phyloP scores from a whole-genome alignment of 2,888 invertebrate species.

The Hedychridium roseum region DNA sequence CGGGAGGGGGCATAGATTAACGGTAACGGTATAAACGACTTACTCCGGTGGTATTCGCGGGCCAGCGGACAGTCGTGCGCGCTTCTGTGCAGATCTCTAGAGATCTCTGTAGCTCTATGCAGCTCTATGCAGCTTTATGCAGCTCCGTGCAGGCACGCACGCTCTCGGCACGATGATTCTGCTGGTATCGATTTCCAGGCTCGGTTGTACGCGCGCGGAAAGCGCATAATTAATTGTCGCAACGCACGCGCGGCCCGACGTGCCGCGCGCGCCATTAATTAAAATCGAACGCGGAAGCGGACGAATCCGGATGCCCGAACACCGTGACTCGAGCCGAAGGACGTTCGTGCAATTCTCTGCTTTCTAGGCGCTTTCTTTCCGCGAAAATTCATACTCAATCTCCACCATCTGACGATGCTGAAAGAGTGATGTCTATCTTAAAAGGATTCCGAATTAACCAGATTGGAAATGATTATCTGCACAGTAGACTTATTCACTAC shows the following conservation, averaged over 20 bases:
- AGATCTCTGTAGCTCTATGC: no score
- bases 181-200: slow-evolving; percentile 27
- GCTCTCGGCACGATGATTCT: no score
- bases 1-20: slow-evolving; percentile 54
- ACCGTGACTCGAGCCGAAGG: no score
- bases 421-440: no score
- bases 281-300: slow-evolving; percentile 30
- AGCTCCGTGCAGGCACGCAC: neutral
- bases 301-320: no score
- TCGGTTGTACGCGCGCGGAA: slow-evolving; percentile 7
- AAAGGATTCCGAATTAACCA: no score
- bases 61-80: slow-evolving; percentile 1
- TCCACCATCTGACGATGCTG: no score
- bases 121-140: neutral
- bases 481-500: no score
- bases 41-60: slow-evolving; percentile 37
- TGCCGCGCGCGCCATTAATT: slow-evolving; percentile 21
- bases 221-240: slow-evolving; percentile 30
- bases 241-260: slow-evolving; percentile 8
- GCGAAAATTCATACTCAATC: no score
- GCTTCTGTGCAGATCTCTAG: neutral
- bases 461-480: no score
- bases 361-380: no score
- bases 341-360: no score
- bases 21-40: slow-evolving; percentile 50